Evolutionary conservation across 1,140 invertebrate species (phyloP).

Genomic region (Drosophila mauritiana): DNA sequence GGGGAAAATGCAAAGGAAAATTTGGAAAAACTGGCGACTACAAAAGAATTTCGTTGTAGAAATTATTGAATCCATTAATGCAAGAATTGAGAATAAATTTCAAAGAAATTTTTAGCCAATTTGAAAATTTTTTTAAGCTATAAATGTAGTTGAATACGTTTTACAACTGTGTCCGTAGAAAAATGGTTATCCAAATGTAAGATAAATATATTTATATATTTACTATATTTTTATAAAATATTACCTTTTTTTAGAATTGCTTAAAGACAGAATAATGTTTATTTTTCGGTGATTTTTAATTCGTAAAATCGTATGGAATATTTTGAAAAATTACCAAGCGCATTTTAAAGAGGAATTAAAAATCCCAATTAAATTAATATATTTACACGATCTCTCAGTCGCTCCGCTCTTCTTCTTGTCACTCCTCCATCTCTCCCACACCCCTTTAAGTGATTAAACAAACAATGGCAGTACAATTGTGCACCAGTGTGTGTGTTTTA

Average conservation of each 20-base stretch:
- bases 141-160: neutral
- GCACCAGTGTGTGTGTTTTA: neutral
- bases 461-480: conserved; percentile 51
- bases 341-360: neutral
- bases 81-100: neutral
- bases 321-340: neutral
- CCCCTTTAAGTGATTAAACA: conserved; percentile 43
- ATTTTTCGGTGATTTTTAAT: neutral
- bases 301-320: neutral
- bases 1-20: conserved; percentile 11
- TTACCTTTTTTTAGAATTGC: too few relatives aligned
- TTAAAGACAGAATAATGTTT: too few relatives aligned
- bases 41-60: conserved; percentile 1
- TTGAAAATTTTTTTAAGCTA: neutral
- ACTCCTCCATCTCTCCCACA: neutral
- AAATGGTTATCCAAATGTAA: neutral
- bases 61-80: neutral
- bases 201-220: neutral
- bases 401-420: neutral
- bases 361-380: conserved; percentile 2
- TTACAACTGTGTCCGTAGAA: too few relatives aligned
- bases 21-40: conserved; percentile 2
- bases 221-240: too few relatives aligned
- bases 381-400: conserved; percentile 1
- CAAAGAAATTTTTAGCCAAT: neutral